Conservation (phyloP, 2,888 invertebrate genomes). For the Maniola hyperantus region DNA sequence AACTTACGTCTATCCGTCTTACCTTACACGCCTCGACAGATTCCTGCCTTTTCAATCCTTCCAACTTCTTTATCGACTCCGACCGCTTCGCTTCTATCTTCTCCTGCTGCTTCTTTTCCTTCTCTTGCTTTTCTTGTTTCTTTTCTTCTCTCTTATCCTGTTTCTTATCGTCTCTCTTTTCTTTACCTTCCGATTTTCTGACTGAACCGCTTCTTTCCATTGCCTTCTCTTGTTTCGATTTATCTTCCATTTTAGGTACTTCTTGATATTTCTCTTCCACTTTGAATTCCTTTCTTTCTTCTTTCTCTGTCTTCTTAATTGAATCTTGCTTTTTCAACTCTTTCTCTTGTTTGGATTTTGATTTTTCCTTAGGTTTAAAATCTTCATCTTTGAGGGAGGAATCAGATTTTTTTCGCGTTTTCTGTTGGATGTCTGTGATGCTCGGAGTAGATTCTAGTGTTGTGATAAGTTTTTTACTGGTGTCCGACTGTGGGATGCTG, state of each 20-base stretch:
- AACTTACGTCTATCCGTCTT: no score
- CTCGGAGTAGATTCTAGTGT: conserved; percentile 46
- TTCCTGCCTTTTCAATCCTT: conserved; percentile 67
- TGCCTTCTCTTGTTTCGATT: conserved; percentile 46
- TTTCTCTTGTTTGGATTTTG: conserved; percentile 57
- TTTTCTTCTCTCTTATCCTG: conserved; percentile 51
- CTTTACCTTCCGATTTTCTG: conserved; percentile 51
- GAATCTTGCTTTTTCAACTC: conserved; percentile 52
- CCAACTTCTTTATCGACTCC: conserved; percentile 64
- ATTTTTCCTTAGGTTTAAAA: conserved; percentile 57
- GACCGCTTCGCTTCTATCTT: conserved; percentile 61
- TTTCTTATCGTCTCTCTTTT: conserved; percentile 56
- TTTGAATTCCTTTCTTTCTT: conserved; percentile 52
- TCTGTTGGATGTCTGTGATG: conserved; percentile 52
- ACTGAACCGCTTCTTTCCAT: conserved; percentile 65
- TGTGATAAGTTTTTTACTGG: conserved; percentile 50
- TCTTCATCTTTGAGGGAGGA: conserved; percentile 74
- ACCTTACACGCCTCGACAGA: conserved; percentile 72
- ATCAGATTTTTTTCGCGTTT: conserved; percentile 71
- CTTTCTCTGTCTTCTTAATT: conserved; percentile 55
- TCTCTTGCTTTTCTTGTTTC: conserved; percentile 64
- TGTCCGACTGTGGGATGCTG: conserved; percentile 56
- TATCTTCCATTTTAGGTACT: conserved; percentile 44
- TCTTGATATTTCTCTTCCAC: conserved; percentile 47
- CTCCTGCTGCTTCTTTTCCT: conserved; percentile 53